Base-by-base conservation (phyloP, 1,140 invertebrate species). In the Psilanteris sp. region DNA sequence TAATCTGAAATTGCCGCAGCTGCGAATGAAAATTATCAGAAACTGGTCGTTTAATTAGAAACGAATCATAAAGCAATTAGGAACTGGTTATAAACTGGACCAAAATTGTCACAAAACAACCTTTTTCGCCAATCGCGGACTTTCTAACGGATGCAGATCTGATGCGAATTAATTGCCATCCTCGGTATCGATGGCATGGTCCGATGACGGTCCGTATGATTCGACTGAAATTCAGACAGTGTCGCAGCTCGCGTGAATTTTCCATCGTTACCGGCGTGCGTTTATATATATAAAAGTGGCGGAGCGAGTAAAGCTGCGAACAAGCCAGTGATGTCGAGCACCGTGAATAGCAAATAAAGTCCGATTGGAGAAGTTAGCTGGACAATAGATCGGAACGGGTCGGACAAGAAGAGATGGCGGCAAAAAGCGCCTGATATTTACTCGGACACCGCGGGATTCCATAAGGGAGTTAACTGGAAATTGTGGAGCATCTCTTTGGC, bases 401-500 rank as follows among this genome's bases (percentile, higher is more conserved):
- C 29, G n/a, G n/a, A n/a, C n/a, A n/a, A n/a, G n/a, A n/a, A n/a
- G n/a, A n/a, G n/a, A n/a, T n/a, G 39, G 5, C 6, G 1, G 16
- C 6, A 46, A 61, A 46, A 61, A 13, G 4, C 10, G 24, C 6
- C 8, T 14, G 13, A 41, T 44, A 37, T 61, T 48, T 29, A 24
- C 16, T 18, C 7, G 22, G 18, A 16, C 29, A 11, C 20, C 29
- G 37, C 52, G 59, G 29, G 50, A 52, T 73, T 64, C 34, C 36
- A 43, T 31, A 61, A 66, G 29, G 54, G 54, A 66, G 57, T 55
- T 57, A 52, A 43, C 34, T 66, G 52, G 48, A 68, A 76, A 70
- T 70, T 57, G 64, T 46, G 13, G 20, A 50, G 50, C 57, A 57
- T 50, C 57, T 54, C 22, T 39, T 70, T 20, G 20, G 41, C 50